Evolutionary conservation across 2,113 vertebrate genomes (phyloP).

Genomic region (Hydrolagus affinis): DNA sequence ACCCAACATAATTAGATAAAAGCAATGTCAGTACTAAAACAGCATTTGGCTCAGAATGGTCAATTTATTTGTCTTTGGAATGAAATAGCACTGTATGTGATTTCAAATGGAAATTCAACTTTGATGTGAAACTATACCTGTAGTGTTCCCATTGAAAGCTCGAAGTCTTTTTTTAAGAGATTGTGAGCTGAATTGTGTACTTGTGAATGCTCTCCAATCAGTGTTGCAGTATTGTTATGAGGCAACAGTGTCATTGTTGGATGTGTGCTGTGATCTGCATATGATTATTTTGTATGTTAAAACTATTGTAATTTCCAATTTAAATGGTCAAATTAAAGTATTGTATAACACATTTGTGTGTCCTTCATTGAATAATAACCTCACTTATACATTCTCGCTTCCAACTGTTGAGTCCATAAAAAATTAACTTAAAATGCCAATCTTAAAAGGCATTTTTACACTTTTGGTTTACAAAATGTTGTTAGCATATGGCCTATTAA

Average conservation of each 20-base stretch:
- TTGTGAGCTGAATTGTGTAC: constrained; percentile 12
- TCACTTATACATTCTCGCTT: too few species aligned
- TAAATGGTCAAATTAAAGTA: constrained; percentile 18
- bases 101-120: background rate
- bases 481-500: too few species aligned
- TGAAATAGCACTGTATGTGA: background rate
- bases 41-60: background rate
- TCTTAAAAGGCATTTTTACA: too few species aligned
- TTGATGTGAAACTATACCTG: background rate
- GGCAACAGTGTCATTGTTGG: constrained; percentile 18
- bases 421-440: too few species aligned
- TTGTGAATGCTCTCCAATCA: background rate
- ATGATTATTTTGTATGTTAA: background rate
- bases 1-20: background rate
- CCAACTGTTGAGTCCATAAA: too few species aligned
- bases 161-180: background rate
- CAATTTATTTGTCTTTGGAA: background rate
- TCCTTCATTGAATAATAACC: background rate
- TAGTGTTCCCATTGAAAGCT: background rate
- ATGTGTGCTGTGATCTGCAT: constrained; percentile 12
- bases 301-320: constrained; percentile 21
- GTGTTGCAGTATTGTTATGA: background rate
- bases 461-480: too few species aligned
- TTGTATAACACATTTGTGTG: background rate
- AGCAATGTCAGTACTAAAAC: background rate